phyloP scores from a whole-genome alignment of 2,888 invertebrate genomes.

The Pocota personata region DNA sequence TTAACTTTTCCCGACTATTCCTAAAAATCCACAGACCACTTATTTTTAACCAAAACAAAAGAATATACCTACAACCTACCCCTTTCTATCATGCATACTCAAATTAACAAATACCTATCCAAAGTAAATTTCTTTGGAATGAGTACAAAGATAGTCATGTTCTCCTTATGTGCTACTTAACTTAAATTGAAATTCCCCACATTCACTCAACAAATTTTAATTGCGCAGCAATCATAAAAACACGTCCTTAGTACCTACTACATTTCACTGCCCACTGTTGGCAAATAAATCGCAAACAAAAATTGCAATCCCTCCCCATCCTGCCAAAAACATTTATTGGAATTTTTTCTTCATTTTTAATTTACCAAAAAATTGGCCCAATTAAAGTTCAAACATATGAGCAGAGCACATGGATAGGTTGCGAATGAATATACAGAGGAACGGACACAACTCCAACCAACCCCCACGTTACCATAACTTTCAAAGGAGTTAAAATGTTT shows the following conservation, averaged over 20 bases:
- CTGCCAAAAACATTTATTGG: conserved; percentile 34
- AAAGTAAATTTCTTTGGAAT: no score
- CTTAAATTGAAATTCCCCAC: conserved; percentile 55
- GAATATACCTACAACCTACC: background rate
- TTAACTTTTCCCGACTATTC: no score
- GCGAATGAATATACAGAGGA: background rate
- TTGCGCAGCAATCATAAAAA: conserved; percentile 69
- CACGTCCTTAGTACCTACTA: conserved; percentile 45
- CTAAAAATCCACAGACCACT: no score
- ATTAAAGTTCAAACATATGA: conserved; percentile 65
- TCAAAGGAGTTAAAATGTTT: conserved; percentile 73
- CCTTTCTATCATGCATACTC: no score
- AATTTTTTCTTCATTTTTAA: conserved; percentile 67
- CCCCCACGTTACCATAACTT: conserved; percentile 57
- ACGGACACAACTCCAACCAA: conserved; percentile 25
- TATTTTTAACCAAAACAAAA: no score
- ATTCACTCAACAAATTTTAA: conserved; percentile 60
- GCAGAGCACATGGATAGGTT: background rate
- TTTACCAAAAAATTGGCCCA: conserved; percentile 74
- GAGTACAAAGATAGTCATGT: no score
- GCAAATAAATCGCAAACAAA: background rate
- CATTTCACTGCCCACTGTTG: background rate
- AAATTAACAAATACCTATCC: background rate
- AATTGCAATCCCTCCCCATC: background rate
- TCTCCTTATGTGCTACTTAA: conserved; percentile 4